Conservation (phyloP, 2,797 vertebrate genomes). For the Chromobotia macracanthus region DNA sequence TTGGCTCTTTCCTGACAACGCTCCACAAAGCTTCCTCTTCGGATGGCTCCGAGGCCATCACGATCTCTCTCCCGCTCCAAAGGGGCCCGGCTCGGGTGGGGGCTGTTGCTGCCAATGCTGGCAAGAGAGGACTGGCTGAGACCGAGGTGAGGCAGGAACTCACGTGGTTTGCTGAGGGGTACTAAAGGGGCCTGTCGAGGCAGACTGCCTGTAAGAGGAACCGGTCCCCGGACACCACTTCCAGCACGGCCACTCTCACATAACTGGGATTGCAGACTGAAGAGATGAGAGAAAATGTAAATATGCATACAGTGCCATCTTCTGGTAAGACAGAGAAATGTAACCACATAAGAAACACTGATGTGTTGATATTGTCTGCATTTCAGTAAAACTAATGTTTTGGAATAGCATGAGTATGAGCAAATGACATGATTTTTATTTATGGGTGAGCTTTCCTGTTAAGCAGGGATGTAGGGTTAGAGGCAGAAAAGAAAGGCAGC, state of each 20-base stretch:
- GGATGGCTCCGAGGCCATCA: constrained; percentile 48
- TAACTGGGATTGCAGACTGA: constrained; percentile 81
- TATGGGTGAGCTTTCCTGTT: too few species aligned
- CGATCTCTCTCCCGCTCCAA: constrained; percentile 57
- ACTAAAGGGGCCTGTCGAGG: constrained; percentile 65
- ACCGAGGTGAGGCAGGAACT: constrained; percentile 56
- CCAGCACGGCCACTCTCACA: constrained; percentile 61
- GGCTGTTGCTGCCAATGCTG: constrained; percentile 45
- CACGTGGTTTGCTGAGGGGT: constrained; percentile 58
- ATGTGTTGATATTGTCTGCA: too few species aligned
- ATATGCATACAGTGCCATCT: not conserved
- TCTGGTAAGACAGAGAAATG: constrained; percentile 35
- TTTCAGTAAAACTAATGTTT: too few species aligned
- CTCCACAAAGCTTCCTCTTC: constrained; percentile 84
- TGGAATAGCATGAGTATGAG: too few species aligned
- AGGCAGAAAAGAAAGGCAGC: not conserved
- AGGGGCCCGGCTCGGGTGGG: constrained; percentile 27
- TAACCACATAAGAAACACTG: too few species aligned
- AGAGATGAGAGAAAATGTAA: not conserved
- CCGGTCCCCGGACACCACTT: constrained; percentile 39
- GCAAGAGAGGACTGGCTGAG: constrained; percentile 65
- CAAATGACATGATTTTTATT: too few species aligned
- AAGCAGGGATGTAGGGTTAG: too few species aligned
- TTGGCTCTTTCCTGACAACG: constrained; percentile 87
- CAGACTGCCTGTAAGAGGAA: constrained; percentile 65